Evolutionary conservation across 2,113 vertebrate genomes (phyloP).

Genomic region (Tupaia tana): DNA sequence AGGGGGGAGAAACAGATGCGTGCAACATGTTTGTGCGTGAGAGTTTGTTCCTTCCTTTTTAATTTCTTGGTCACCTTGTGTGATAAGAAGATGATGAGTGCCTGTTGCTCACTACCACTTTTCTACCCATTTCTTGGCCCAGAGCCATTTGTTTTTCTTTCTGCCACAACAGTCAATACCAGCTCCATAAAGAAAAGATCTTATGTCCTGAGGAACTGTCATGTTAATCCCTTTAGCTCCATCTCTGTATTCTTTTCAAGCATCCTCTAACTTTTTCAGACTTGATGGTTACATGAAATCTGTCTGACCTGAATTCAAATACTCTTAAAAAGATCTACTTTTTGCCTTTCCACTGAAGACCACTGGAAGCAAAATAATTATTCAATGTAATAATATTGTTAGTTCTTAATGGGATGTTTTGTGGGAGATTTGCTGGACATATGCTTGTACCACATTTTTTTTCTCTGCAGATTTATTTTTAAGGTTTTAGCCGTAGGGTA

Average conservation of each 20-base stretch:
- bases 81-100: background rate
- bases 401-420: background rate
- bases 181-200: constrained; percentile 30
- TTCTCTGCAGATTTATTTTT: constrained; percentile 39
- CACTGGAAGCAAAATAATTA: background rate
- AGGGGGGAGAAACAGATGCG: background rate
- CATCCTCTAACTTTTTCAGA: background rate
- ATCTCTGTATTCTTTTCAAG: background rate
- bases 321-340: background rate
- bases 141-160: background rate
- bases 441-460: background rate
- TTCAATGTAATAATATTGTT: background rate
- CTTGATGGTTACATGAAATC: background rate
- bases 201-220: background rate
- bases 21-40: background rate
- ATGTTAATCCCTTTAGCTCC: background rate
- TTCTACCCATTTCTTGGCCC: constrained; percentile 3
- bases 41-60: background rate
- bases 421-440: background rate
- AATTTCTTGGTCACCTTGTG: background rate
- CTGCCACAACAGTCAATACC: background rate
- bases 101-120: background rate
- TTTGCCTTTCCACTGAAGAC: background rate
- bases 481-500: no score
- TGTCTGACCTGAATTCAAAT: background rate